These are phyloP conservation scores for Thecophora atra DNA, from an alignment of 2,888 invertebrate species.

Conservation along the genomic window DNA sequence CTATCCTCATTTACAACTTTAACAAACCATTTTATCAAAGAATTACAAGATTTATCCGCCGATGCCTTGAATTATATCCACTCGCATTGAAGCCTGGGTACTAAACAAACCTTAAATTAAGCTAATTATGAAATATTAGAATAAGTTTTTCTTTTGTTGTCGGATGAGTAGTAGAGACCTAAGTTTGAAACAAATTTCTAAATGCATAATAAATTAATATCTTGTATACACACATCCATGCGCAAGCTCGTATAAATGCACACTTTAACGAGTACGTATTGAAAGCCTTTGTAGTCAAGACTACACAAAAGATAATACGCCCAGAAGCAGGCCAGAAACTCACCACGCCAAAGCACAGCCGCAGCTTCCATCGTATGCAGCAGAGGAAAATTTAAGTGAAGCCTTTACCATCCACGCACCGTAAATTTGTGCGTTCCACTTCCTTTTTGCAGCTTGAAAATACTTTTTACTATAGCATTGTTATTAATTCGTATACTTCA, in stretches of 20 bases:
- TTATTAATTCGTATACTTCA: constrained; percentile 17
- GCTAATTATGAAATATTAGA: too few relatives aligned
- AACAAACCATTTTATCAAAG: too few relatives aligned
- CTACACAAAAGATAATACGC: neutral
- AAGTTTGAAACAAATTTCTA: too few relatives aligned
- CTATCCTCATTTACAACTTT: too few relatives aligned
- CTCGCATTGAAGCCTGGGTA: too few relatives aligned
- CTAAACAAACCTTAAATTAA: too few relatives aligned
- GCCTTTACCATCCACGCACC: neutral
- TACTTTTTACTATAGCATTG: constrained; percentile 6
- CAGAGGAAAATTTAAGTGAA: neutral
- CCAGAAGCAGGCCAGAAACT: neutral
- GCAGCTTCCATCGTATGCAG: neutral
- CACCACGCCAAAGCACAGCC: neutral
- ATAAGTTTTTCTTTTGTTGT: too few relatives aligned
- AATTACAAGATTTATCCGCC: too few relatives aligned
- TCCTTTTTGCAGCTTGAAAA: neutral
- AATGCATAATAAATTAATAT: too few relatives aligned
- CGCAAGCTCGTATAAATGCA: too few relatives aligned
- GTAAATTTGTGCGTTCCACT: neutral
- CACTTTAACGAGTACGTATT: neutral
- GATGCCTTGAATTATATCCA: too few relatives aligned
- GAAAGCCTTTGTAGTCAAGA: neutral
- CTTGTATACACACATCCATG: neutral
- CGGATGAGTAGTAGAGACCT: too few relatives aligned